Conservation (phyloP, 1,140 invertebrate species). For the Thaumatotibia leucotreta region DNA sequence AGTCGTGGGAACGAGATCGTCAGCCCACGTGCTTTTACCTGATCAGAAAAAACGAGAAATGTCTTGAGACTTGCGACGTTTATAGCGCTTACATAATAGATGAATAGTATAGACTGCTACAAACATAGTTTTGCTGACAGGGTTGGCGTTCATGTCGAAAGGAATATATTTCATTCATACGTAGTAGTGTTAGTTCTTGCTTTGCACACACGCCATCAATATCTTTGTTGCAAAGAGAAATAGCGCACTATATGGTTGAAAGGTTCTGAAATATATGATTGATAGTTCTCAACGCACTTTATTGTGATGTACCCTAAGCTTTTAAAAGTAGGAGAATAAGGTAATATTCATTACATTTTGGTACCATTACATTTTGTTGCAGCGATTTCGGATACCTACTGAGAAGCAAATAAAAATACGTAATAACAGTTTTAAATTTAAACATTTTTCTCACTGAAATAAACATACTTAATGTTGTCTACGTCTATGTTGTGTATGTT, state of each 20-base stretch:
- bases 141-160: neutral
- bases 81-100: neutral
- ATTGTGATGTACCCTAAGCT: neutral
- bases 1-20: constrained; percentile 49
- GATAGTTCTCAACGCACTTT: constrained; percentile 17
- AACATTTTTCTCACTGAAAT: no score
- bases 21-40: constrained; percentile 57
- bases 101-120: neutral
- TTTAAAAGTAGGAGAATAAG: no score
- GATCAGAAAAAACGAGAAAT: constrained; percentile 34
- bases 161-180: neutral
- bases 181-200: neutral
- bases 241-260: constrained; percentile 26
- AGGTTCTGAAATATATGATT: constrained; percentile 34
- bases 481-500: no score
- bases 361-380: no score
- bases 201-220: neutral
- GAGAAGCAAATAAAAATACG: no score
- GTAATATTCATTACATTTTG: no score
- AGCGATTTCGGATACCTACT: no score
- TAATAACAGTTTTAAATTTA: no score
- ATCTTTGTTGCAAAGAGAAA: neutral
- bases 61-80: neutral
- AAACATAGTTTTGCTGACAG: neutral
- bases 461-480: no score